These are phyloP conservation scores for Clarias fuscus DNA, from an alignment of 2,797 vertebrate species.

Conservation along the genomic window DNA sequence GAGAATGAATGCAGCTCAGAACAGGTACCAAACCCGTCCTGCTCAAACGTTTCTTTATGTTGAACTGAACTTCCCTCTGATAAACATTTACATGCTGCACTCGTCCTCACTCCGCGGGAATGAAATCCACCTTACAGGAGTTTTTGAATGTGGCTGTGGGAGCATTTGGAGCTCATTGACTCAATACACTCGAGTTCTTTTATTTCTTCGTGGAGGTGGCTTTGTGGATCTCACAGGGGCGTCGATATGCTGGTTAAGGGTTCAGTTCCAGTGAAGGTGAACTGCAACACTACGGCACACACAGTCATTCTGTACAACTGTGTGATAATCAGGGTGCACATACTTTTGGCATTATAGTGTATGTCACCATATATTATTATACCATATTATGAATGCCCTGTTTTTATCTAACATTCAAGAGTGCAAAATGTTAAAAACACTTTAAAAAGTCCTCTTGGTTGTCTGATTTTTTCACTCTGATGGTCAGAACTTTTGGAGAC, in stretches of 20 bases:
- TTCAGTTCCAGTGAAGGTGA: not conserved
- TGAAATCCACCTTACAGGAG: not conserved
- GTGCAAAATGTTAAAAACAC: too few relatives aligned
- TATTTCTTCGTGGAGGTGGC: too few relatives aligned
- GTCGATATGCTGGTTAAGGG: too few relatives aligned
- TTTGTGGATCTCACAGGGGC: too few relatives aligned
- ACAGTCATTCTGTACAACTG: not conserved
- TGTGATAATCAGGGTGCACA: too few relatives aligned
- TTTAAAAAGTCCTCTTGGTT: too few relatives aligned
- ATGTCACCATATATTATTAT: too few relatives aligned
- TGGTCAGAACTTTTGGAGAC: not conserved
- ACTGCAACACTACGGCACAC: not conserved
- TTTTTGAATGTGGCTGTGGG: not conserved
- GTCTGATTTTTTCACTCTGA: too few relatives aligned
- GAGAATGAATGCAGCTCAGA: slow-evolving; percentile 80
- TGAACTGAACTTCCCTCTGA: not conserved
- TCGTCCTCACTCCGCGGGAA: not conserved
- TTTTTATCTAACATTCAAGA: not conserved
- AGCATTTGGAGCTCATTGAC: not conserved
- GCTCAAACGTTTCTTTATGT: not conserved
- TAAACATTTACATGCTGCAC: not conserved
- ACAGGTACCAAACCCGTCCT: slow-evolving; percentile 72
- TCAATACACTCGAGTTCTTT: not conserved
- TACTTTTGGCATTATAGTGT: too few relatives aligned
- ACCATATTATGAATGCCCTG: too few relatives aligned